These are phyloP conservation scores for Melanotaenia trifasciata DNA, from an alignment of 2,797 vertebrate genomes.

Conservation along the genomic window DNA sequence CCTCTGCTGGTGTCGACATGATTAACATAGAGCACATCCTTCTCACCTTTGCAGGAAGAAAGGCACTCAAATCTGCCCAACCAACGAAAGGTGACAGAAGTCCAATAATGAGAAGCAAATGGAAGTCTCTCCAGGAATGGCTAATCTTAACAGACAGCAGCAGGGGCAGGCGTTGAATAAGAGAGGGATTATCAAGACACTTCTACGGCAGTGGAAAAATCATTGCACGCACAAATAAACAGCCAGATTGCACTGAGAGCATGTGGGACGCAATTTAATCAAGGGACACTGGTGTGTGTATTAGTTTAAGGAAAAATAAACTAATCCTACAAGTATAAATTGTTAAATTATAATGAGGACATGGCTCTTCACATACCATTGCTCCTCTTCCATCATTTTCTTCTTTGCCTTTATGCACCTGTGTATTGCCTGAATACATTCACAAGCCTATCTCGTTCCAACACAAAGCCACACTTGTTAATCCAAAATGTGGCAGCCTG, in stretches of 20 bases:
- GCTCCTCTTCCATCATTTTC: constrained; percentile 62
- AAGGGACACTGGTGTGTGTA: constrained; percentile 66
- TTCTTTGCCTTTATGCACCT: constrained; percentile 67
- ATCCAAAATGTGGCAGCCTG: constrained; percentile 65
- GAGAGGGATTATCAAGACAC: constrained; percentile 83
- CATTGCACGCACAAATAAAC: constrained; percentile 82
- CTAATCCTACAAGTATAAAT: constrained; percentile 81
- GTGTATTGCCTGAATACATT: constrained; percentile 66
- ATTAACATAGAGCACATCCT: constrained; percentile 66
- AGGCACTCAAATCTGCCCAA: constrained; percentile 49
- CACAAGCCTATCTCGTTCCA: constrained; percentile 65
- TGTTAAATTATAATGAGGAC: constrained; percentile 79
- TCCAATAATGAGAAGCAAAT: constrained; percentile 81
- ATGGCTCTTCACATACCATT: constrained; percentile 71
- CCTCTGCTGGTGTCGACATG: constrained; percentile 56
- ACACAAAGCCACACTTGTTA: constrained; percentile 73
- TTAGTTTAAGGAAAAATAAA: constrained; percentile 70
- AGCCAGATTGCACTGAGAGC: constrained; percentile 65
- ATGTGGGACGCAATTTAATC: constrained; percentile 70
- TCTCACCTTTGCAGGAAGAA: constrained; percentile 57
- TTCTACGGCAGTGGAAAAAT: constrained; percentile 71
- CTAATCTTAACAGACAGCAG: constrained; percentile 81
- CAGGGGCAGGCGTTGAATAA: constrained; percentile 76
- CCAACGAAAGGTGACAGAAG: constrained; percentile 61
- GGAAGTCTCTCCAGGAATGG: constrained; percentile 75